phyloP scores from a whole-genome alignment of 2,797 vertebrate species.

The Agapornis canus region DNA sequence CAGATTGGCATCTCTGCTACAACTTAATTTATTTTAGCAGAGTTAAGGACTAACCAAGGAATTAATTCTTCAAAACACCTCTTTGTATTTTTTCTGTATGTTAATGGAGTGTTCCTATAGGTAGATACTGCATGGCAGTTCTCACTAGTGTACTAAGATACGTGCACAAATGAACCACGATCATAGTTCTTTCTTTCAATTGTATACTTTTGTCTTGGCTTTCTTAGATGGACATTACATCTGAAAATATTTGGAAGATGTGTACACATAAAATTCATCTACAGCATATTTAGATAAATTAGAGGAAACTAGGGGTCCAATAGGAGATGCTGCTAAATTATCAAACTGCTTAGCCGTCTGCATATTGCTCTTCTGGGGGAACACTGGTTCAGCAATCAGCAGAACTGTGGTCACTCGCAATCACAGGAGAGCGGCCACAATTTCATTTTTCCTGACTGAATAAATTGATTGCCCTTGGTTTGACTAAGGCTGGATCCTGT shows the following conservation, averaged over 20 bases:
- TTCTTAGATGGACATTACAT: background rate
- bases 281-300: background rate
- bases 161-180: background rate
- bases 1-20: background rate
- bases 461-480: background rate
- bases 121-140: background rate
- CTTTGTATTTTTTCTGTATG: background rate
- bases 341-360: background rate
- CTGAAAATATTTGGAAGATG: background rate
- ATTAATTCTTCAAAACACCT: background rate
- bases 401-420: background rate
- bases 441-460: background rate
- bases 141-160: background rate
- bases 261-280: accelerated
- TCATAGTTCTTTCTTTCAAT: background rate
- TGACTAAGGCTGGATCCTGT: background rate
- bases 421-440: background rate
- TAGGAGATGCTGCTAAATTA: background rate
- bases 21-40: background rate
- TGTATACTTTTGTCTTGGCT: background rate
- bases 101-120: background rate
- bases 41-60: background rate
- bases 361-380: background rate
- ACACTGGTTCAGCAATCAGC: background rate
- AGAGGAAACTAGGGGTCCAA: background rate